Evolutionary conservation across 2,888 invertebrate species (phyloP).

Genomic region (Apoda limacodes): DNA sequence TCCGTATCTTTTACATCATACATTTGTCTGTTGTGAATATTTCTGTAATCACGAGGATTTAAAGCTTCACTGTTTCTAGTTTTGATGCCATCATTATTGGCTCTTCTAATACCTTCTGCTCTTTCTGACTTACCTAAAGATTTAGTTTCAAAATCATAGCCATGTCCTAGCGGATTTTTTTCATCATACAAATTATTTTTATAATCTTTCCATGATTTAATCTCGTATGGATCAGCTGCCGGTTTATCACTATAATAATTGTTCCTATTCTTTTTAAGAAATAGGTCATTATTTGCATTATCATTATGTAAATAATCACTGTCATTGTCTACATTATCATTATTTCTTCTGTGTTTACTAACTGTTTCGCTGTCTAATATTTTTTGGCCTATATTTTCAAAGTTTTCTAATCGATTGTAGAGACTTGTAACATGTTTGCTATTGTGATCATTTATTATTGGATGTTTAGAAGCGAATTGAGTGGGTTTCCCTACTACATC

Average conservation of each 20-base stretch:
- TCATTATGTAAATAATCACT: not conserved
- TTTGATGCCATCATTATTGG: too few relatives aligned
- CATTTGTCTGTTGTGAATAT: not conserved
- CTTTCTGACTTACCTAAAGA: not conserved
- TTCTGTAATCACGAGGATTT: not conserved
- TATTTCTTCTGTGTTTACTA: slow-evolving; percentile 1
- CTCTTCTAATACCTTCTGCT: not conserved
- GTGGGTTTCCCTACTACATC: slow-evolving; percentile 26
- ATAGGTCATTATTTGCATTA: too few relatives aligned
- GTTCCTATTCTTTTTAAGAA: not conserved
- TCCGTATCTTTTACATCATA: too few relatives aligned
- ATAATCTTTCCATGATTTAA: not conserved
- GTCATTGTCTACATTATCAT: not conserved
- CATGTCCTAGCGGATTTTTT: not conserved
- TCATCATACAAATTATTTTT: not conserved
- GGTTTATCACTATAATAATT: not conserved
- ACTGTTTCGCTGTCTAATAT: too few relatives aligned
- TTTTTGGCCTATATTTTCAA: not conserved
- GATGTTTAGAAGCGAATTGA: slow-evolving; percentile 7
- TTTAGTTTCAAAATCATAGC: not conserved
- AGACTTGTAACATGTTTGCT: slow-evolving; percentile 6
- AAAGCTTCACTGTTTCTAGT: not conserved
- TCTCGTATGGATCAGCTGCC: not conserved
- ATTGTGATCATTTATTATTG: slow-evolving; percentile 7
- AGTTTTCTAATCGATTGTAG: slow-evolving; percentile 2